phyloP scores from a whole-genome alignment of 2,113 vertebrate genomes.

The Oreotrochilus melanogaster region DNA sequence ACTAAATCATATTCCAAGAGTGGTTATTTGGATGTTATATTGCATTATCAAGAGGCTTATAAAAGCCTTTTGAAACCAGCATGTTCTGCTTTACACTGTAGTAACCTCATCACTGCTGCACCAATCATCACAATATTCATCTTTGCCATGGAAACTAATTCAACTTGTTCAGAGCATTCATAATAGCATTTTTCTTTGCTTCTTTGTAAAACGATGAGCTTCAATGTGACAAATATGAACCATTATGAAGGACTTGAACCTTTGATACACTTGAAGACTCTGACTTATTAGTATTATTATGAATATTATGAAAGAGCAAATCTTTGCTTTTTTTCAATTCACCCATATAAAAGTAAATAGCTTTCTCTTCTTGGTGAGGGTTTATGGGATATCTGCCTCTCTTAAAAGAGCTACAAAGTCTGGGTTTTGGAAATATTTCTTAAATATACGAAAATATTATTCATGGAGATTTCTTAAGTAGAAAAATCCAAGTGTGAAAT shows the following conservation, averaged over 20 bases:
- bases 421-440: neutral
- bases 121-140: neutral
- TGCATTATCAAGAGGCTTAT: neutral
- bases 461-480: neutral
- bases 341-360: neutral
- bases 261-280: neutral
- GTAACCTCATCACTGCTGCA: neutral
- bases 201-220: neutral
- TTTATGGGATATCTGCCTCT: neutral
- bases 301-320: neutral
- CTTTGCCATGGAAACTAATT: conserved; percentile 23
- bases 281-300: neutral
- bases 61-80: conserved; percentile 13
- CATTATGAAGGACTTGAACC: neutral
- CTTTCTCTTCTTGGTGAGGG: neutral
- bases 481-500: neutral
- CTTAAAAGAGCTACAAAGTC: neutral
- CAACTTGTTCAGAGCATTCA: neutral
- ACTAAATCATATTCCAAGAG: neutral
- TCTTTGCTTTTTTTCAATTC: neutral
- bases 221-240: neutral
- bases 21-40: neutral
- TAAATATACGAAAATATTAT: neutral
- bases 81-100: neutral
- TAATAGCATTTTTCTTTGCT: neutral